A percentile compares a stretch with the other conserved stretches of the same genome.
Evolutionary conservation across 2,888 invertebrate species (phyloP).

Genomic region (Lasioglossum calceatum): DNA sequence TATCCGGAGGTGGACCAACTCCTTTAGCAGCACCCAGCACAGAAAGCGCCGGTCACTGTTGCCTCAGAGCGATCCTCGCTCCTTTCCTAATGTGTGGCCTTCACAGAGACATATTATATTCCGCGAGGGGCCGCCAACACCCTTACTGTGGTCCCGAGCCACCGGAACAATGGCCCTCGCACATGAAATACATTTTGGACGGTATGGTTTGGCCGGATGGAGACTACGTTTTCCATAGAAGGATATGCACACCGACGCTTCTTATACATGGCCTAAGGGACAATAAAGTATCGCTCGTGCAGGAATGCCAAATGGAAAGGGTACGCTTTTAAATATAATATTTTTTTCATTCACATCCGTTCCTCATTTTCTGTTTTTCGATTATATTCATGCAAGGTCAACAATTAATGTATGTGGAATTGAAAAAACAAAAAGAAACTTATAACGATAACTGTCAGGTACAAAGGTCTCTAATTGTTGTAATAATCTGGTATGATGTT

Average conservation of each 20-base stretch:
- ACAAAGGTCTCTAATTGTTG: too few species aligned
- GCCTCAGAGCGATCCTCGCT: constrained; percentile 85
- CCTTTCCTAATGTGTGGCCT: constrained; percentile 87
- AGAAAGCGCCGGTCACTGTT: constrained; percentile 85
- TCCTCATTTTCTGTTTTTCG: neutral
- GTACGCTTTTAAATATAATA: constrained; percentile 81
- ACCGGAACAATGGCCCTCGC: constrained; percentile 84
- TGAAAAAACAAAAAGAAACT: too few species aligned
- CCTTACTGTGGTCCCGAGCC: constrained; percentile 84
- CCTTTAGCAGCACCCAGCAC: constrained; percentile 87
- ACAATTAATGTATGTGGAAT: too few species aligned
- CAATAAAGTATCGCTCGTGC: constrained; percentile 88
- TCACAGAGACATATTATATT: constrained; percentile 86
- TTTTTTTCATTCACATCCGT: neutral
- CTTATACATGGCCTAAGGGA: constrained; percentile 89
- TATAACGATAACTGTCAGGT: too few species aligned
- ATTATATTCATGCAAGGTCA: neutral
- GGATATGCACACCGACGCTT: constrained; percentile 87
- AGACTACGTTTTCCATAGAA: constrained; percentile 88
- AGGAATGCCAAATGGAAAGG: constrained; percentile 90
- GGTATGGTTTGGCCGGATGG: constrained; percentile 90
- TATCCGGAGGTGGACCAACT: constrained; percentile 89
- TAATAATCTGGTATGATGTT: too few species aligned
- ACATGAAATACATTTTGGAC: constrained; percentile 85
- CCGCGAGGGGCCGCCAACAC: constrained; percentile 86